Evolutionary conservation across 2,888 invertebrate species (phyloP), one percentile per base, ranked within the genome.

Genomic region (Molorchus minor): DNA sequence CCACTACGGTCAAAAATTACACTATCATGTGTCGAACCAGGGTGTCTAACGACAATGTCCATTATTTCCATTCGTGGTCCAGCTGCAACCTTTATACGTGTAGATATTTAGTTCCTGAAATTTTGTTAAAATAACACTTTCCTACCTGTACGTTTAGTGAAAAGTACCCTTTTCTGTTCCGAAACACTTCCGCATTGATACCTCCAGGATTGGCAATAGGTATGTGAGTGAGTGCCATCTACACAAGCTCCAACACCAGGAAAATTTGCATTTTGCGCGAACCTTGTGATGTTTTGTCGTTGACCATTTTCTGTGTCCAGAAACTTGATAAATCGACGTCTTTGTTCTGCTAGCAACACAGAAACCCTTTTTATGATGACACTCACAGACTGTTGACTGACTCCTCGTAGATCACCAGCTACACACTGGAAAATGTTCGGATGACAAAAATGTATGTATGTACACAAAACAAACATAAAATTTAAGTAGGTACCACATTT

Each of bases 11-110:
- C 36, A 52, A 56, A 61, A 29, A 64, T 58, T 10, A 30, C 30
- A 43, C 30, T 47, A 29, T 64, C 61, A 56, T 64, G 64, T 20
- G 3, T 16, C 19, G 58, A 61, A 35, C 61, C 56, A 29, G 61
- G 52, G 44, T 53, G 36, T 29, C 58, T 25, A n/a, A 46, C 45
- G 16, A 61, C 58, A 2, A 64, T 61, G 17, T 58, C 56, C 21
- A 61, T 12, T n/a, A 63, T 61, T 45, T 57, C 51, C 33, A 47
- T 21, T 21, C 46, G 10, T 12, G 61, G 49, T 30, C 54, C 58
- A 47, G 19, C 33, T 13, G 51, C 49, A 38, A 61, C 58, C 25
- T 49, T 12, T 13, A 38, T 2, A 38, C n/a, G 2, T 15, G 8
- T 38, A 12, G 7, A 13, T 2, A 3, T 38, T 38, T 15, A 38